These are phyloP conservation scores for Cantharis rustica DNA, from an alignment of 2,888 invertebrate genomes.

Conservation along the genomic window DNA sequence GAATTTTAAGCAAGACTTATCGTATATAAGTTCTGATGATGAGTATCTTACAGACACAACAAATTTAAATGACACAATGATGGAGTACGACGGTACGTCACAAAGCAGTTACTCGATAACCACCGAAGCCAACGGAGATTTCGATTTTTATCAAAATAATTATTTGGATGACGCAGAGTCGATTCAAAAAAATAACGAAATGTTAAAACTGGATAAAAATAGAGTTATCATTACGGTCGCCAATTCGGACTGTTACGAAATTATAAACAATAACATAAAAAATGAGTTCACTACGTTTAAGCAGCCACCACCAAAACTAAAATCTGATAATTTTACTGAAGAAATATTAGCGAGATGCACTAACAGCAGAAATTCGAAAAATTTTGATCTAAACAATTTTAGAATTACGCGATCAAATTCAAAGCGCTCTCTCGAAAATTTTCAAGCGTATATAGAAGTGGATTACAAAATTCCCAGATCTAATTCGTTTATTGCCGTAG, in stretches of 20 bases:
- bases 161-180: slow-evolving; percentile 17
- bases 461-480: slow-evolving; percentile 44
- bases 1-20: slow-evolving; percentile 3
- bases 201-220: not conserved
- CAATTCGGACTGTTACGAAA: slow-evolving; percentile 1
- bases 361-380: slow-evolving; percentile 5
- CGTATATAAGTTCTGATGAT: slow-evolving; percentile 41
- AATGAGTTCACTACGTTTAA: slow-evolving; percentile 10
- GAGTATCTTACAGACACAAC: slow-evolving; percentile 54
- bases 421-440: slow-evolving; percentile 52
- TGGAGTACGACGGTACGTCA: slow-evolving; percentile 41
- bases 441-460: slow-evolving; percentile 48
- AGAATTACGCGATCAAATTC: slow-evolving; percentile 50
- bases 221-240: not conserved
- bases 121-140: slow-evolving; percentile 68
- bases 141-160: slow-evolving; percentile 63
- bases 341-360: slow-evolving; percentile 8
- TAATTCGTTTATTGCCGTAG: slow-evolving; percentile 49
- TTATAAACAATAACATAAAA: slow-evolving; percentile 4
- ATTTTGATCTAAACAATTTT: slow-evolving; percentile 23
- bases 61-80: slow-evolving; percentile 45
- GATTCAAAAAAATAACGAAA: not conserved
- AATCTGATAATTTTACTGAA: slow-evolving; percentile 4
- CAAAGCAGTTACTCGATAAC: slow-evolving; percentile 64
- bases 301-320: not conserved